These are phyloP conservation scores for Athrips mouffetella DNA, from an alignment of 2,888 invertebrate species.

Conservation along the genomic window DNA sequence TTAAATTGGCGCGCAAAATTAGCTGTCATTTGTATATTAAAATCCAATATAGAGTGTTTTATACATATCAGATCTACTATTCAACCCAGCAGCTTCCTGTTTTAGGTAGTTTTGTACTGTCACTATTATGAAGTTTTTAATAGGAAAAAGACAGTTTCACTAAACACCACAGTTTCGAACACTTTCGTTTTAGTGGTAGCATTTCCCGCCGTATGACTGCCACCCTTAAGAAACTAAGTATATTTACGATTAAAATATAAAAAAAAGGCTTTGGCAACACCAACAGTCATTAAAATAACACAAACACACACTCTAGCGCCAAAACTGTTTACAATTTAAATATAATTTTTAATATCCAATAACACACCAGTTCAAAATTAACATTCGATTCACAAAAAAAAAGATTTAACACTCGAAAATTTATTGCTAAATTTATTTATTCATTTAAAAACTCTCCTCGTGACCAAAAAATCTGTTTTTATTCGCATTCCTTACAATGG, in stretches of 20 bases:
- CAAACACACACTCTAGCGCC: conserved; percentile 27
- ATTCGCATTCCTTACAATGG: conserved; percentile 54
- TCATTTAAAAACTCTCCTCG: background rate
- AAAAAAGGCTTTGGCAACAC: conserved; percentile 27
- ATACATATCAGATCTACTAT: too few species aligned
- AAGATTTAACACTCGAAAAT: conserved; percentile 8
- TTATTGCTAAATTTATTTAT: conserved; percentile 29
- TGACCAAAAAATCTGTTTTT: conserved; percentile 11
- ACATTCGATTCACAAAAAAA: conserved; percentile 5
- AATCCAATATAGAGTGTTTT: too few species aligned
- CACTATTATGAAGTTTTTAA: too few species aligned
- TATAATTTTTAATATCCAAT: background rate
- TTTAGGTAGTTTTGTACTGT: too few species aligned
- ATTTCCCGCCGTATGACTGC: too few species aligned
- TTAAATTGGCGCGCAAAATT: too few species aligned
- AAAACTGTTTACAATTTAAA: conserved; percentile 13
- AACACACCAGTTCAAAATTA: background rate
- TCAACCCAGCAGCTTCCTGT: too few species aligned
- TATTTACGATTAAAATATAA: conserved; percentile 23
- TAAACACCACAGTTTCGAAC: too few species aligned
- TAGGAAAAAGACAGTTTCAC: too few species aligned
- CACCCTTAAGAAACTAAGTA: conserved; percentile 31
- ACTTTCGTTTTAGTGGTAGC: background rate
- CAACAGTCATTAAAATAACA: conserved; percentile 36
- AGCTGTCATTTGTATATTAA: too few species aligned